Conservation (phyloP, 2,113 vertebrate species). For the Gymnocephalus cernua region DNA sequence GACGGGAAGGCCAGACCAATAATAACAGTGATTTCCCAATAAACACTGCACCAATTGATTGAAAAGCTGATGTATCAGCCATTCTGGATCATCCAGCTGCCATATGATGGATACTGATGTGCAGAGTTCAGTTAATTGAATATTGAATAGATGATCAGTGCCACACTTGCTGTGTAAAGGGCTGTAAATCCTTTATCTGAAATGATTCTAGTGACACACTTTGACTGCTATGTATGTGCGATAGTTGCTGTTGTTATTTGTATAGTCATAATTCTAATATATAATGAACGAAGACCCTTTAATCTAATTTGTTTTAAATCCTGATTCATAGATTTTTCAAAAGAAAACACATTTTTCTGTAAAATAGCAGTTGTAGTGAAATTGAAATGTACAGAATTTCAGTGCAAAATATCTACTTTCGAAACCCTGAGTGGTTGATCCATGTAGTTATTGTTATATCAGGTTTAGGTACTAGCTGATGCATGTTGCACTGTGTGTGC, state of each 20-base stretch:
- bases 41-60: conserved; percentile 15
- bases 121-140: conserved; percentile 11
- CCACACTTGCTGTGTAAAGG: not conserved
- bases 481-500: not conserved
- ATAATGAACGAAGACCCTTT: not conserved
- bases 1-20: not conserved
- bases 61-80: conserved; percentile 16
- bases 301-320: not conserved
- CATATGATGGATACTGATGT: conserved; percentile 27
- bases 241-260: not conserved
- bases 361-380: not conserved
- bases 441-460: not conserved
- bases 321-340: not conserved
- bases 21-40: conserved; percentile 15
- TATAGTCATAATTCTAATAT: not conserved
- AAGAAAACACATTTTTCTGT: not conserved
- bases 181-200: not conserved
- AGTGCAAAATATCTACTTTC: not conserved
- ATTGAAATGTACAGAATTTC: conserved; percentile 3
- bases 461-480: not conserved
- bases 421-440: not conserved
- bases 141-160: conserved; percentile 36
- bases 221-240: not conserved
- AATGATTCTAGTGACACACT: not conserved
- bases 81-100: not conserved